Conservation (phyloP, 2,113 vertebrate species). For the Pycnonotus jocosus region DNA sequence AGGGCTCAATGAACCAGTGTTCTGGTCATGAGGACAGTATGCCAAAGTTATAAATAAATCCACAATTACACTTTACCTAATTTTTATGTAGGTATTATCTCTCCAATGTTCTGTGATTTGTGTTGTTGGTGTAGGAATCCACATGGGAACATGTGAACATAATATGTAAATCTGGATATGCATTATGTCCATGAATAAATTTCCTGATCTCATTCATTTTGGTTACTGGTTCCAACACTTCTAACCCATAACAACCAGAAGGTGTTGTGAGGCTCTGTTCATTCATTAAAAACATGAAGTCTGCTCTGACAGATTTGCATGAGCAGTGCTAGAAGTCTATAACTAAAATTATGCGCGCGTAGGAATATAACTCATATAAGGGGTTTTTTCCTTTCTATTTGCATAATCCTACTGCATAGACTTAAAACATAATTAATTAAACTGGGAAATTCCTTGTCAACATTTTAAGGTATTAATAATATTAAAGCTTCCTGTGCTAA, state of each 20-base stretch:
- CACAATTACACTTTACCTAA: not conserved
- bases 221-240: not conserved
- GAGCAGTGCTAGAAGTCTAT: not conserved
- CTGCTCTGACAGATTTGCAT: not conserved
- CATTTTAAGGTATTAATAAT: not conserved
- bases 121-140: not conserved
- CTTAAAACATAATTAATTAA: not conserved
- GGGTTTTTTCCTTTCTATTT: not conserved
- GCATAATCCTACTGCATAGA: not conserved
- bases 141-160: not conserved
- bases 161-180: not conserved
- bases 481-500: not conserved
- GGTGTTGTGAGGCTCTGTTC: not conserved
- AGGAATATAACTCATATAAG: not conserved
- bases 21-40: not conserved
- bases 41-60: not conserved
- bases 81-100: not conserved
- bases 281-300: constrained; percentile 36
- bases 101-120: not conserved
- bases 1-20: not conserved
- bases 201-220: not conserved
- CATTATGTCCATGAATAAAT: not conserved
- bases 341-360: not conserved
- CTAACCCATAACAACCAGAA: not conserved
- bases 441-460: not conserved